Evolutionary conservation across 1,140 invertebrate species (phyloP), one percentile per base, ranked within the genome.

Genomic region (Wiebesia pumilae): DNA sequence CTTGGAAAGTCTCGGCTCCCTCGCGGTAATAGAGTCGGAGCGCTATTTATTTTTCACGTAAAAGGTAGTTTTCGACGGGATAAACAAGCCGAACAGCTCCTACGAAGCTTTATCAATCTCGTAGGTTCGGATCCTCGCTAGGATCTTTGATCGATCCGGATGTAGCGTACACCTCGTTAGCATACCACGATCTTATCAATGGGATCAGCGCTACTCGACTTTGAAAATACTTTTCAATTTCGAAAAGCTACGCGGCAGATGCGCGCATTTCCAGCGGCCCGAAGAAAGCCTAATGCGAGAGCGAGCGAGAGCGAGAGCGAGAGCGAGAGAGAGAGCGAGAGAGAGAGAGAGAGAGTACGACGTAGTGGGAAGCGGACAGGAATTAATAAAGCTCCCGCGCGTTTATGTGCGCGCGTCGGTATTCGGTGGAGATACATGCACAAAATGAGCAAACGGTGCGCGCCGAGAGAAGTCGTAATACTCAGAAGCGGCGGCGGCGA

Each of bases 401-500:
- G n/a, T n/a, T n/a, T n/a, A n/a, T n/a, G n/a, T n/a, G n/a, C n/a
- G 67, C 7, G 6, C 30, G 69, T 43, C 38, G 40, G 71, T n/a
- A 75, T 43, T 75, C 38, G 71, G 38, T 33, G 71, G 71, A 43
- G 71, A 43, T 43, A 38, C 38, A 75, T 75, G 40, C 7, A 43
- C 24, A 80, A 62, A 80, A 80, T 80, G 47, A 80, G 35, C 33
- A 65, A 80, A 33, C 51, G 43, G 27, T 40, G 38, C 35, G 69
- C 38, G 4, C 38, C 21, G 71, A 16, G 24, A 43, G 27, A 43
- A 78, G 77, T 58, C 54, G 33, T 81, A 83, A 81, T 85, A 85
- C 85, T 58, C 38, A 81, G 82, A 73, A 87, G 38, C 69, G 33
- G 83, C 47, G 67, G 71, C 54, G 51, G 51, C 19, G 51, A 16